Evolutionary conservation across 1,140 invertebrate genomes (phyloP).

Genomic region (Lasaia peninsularis): DNA sequence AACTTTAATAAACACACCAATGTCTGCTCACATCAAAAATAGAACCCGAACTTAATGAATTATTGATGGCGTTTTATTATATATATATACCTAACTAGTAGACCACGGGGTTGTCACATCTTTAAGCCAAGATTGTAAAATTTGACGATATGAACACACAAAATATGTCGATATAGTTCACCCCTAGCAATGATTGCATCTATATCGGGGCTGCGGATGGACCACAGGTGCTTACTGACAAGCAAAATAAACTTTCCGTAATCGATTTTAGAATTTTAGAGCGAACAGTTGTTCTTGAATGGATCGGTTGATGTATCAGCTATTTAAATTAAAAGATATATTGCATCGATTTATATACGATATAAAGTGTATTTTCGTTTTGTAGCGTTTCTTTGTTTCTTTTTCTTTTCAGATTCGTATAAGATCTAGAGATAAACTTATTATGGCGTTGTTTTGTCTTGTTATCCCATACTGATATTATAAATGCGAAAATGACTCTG

Average conservation of each 20-base stretch:
- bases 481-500: too few relatives aligned
- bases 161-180: slow-evolving; percentile 6
- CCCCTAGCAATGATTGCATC: slow-evolving; percentile 50
- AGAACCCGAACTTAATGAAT: too few relatives aligned
- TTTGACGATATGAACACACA: too few relatives aligned
- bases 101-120: too few relatives aligned
- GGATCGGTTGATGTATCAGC: slow-evolving; percentile 35
- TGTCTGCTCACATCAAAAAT: too few relatives aligned
- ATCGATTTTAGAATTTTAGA: slow-evolving; percentile 59
- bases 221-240: slow-evolving; percentile 57
- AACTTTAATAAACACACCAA: too few relatives aligned
- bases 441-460: too few relatives aligned
- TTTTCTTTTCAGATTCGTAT: background rate
- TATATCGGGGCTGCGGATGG: slow-evolving; percentile 57
- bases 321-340: slow-evolving; percentile 27
- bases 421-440: too few relatives aligned
- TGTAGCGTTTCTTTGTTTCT: background rate
- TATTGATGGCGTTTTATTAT: too few relatives aligned
- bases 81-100: too few relatives aligned
- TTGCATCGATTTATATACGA: slow-evolving; percentile 15
- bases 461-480: too few relatives aligned
- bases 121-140: too few relatives aligned
- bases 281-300: slow-evolving; percentile 48
- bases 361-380: slow-evolving; percentile 8
- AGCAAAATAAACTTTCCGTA: slow-evolving; percentile 62